These are phyloP conservation scores for Acanthurus tractus DNA, from an alignment of 2,797 vertebrate genomes.

Conservation along the genomic window DNA sequence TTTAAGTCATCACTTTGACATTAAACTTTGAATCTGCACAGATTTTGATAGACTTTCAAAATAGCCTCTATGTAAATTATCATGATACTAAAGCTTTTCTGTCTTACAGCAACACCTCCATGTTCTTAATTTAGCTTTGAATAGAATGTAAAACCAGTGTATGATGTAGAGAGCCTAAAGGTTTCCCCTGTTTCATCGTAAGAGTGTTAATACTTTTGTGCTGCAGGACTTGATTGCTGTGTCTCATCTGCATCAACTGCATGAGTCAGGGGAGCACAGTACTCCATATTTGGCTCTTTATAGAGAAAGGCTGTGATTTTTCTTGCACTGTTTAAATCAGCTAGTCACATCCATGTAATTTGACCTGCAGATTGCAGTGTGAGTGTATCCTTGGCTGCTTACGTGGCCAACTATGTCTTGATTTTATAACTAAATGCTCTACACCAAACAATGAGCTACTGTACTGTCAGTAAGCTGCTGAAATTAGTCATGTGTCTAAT, in stretches of 20 bases:
- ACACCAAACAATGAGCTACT: slow-evolving; percentile 32
- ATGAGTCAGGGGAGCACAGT: slow-evolving; percentile 39
- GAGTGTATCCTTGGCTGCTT: background rate
- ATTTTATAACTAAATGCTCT: slow-evolving; percentile 9
- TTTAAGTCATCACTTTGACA: background rate
- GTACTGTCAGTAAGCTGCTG: slow-evolving; percentile 50
- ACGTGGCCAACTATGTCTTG: background rate
- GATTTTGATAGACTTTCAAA: background rate
- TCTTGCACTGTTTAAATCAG: slow-evolving; percentile 13
- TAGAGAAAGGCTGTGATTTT: slow-evolving; percentile 21
- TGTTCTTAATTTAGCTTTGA: slow-evolving; percentile 31
- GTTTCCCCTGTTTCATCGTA: slow-evolving; percentile 19
- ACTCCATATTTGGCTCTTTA: slow-evolving; percentile 69
- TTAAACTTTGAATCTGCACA: background rate
- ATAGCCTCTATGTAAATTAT: background rate
- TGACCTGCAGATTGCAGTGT: slow-evolving; percentile 1
- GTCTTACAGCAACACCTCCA: background rate
- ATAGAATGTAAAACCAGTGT: slow-evolving; percentile 26
- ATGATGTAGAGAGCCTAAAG: slow-evolving; percentile 1
- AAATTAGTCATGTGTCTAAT: slow-evolving; percentile 38
- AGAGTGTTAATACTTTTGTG: background rate
- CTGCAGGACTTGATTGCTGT: slow-evolving; percentile 2
- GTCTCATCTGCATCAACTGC: slow-evolving; percentile 6
- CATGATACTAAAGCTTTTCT: background rate
- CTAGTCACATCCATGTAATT: slow-evolving; percentile 19